Evolutionary conservation across 1,140 invertebrate species (phyloP).

Genomic region (Megalonaias nervosa): DNA sequence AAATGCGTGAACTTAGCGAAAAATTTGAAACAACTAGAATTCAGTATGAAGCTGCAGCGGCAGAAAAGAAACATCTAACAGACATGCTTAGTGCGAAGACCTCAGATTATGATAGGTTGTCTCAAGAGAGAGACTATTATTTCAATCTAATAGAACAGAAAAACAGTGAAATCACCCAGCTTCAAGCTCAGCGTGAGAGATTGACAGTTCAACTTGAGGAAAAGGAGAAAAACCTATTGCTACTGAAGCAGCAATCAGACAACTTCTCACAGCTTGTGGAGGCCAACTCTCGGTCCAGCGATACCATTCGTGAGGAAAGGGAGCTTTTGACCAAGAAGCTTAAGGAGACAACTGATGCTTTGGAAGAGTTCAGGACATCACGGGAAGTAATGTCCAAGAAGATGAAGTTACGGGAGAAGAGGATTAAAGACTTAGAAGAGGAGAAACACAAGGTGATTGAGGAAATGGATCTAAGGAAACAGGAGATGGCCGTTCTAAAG

Average conservation of each 20-base stretch:
- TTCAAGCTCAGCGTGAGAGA: constrained; percentile 53
- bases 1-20: constrained; percentile 39
- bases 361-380: constrained; percentile 55
- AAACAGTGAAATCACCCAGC: constrained; percentile 48
- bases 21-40: constrained; percentile 42
- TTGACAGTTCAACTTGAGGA: constrained; percentile 61
- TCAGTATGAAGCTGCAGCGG: constrained; percentile 40
- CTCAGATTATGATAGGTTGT: constrained; percentile 52
- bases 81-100: constrained; percentile 54
- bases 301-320: constrained; percentile 58
- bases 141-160: constrained; percentile 54
- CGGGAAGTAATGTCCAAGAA: constrained; percentile 58
- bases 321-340: constrained; percentile 52
- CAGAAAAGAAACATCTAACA: constrained; percentile 47
- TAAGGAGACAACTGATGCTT: constrained; percentile 50
- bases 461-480: constrained; percentile 44
- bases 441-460: constrained; percentile 51
- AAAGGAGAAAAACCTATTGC: constrained; percentile 58
- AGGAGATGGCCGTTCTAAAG: constrained; percentile 54
- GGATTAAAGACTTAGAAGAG: constrained; percentile 56
- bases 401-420: constrained; percentile 60
- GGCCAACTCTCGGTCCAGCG: constrained; percentile 48
- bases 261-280: constrained; percentile 59
- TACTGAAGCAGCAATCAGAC: constrained; percentile 56
- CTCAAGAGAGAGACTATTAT: constrained; percentile 61